Evolutionary conservation across 2,888 invertebrate species (phyloP).

Genomic region (Lumbricus terrestris): DNA sequence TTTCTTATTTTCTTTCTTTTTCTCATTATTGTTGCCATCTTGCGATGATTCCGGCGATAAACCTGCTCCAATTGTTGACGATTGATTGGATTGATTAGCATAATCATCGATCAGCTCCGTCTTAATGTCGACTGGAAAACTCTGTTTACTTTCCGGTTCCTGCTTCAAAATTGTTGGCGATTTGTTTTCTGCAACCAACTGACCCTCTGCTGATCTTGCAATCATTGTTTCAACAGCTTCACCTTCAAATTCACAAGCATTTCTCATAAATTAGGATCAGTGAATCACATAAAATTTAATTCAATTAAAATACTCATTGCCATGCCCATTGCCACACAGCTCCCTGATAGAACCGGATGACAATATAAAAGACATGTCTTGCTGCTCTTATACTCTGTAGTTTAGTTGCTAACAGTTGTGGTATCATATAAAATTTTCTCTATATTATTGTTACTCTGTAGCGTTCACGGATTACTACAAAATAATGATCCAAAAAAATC

Average conservation of each 20-base stretch:
- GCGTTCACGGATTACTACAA: not conserved
- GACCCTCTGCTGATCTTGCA: not conserved
- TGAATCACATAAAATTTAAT: not conserved
- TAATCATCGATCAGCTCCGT: not conserved
- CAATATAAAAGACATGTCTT: not conserved
- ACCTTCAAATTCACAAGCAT: not conserved
- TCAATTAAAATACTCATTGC: not conserved
- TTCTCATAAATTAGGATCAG: not conserved
- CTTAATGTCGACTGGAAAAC: not conserved
- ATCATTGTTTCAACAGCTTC: not conserved
- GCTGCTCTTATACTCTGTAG: not conserved
- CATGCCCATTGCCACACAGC: no score
- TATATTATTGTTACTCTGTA: not conserved
- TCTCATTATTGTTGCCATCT: slow-evolving; percentile 3
- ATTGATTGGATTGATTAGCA: not conserved
- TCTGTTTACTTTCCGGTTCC: not conserved
- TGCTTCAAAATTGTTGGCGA: not conserved
- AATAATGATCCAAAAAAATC: no score
- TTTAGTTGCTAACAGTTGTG: not conserved
- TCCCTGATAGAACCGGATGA: not conserved
- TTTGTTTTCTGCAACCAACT: not conserved
- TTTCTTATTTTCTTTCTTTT: not conserved
- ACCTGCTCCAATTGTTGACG: not conserved
- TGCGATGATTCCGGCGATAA: not conserved
- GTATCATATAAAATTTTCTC: not conserved